Percentiles rank a stretch among this genome's conserved stretches.
These are phyloP conservation scores for Mesocentrotus franciscanus DNA, from an alignment of 53 echinoderm and acorn worm species.

Conservation along the genomic window DNA sequence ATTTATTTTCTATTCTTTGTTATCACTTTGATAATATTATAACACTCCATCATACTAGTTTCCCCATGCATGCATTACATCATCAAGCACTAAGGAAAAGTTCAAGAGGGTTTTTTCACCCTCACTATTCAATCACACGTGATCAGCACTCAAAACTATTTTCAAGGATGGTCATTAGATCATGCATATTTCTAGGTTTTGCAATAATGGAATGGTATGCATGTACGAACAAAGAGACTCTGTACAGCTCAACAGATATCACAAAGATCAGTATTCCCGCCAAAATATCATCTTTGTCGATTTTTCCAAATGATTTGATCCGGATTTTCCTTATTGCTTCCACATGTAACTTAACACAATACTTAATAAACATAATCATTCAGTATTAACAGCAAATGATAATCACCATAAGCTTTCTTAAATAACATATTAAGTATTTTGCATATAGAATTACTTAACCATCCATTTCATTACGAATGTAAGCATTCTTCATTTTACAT, in stretches of 20 bases:
- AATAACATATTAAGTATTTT: background rate
- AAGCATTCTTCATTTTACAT: no score
- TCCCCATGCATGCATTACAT: no score
- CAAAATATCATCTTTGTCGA: background rate
- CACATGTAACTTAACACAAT: background rate
- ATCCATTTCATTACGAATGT: no score
- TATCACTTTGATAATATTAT: no score
- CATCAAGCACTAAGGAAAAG: no score
- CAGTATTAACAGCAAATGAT: background rate
- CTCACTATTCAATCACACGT: no score
- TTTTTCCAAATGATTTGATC: background rate
- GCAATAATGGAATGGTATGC: background rate
- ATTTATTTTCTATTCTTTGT: no score
- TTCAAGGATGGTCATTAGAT: background rate
- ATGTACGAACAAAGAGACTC: background rate
- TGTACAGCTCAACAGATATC: background rate
- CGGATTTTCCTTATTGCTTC: constrained; percentile 27
- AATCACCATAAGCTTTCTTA: background rate
- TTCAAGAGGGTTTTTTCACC: no score
- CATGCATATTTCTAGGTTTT: background rate
- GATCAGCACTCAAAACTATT: no score
- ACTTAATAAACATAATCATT: background rate
- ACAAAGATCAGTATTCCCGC: background rate
- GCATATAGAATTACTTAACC: no score
- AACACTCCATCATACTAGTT: no score